Conservation (phyloP, 2,888 invertebrate species). For the Oxyteleia sp. region DNA sequence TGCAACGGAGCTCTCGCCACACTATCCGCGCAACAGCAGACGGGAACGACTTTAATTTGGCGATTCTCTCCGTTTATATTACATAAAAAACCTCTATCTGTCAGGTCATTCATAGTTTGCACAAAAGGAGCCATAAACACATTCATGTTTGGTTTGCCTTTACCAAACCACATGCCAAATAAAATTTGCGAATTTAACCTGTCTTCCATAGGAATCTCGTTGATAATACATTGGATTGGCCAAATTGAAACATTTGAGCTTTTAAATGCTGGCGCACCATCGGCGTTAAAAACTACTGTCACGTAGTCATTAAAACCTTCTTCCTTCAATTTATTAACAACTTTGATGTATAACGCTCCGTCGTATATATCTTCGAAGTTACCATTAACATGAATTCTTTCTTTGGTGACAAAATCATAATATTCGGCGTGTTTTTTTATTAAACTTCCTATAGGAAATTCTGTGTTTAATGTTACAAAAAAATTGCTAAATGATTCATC, state of each 20-base stretch:
- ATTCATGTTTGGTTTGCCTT: background rate
- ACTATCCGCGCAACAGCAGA: slow-evolving; percentile 8
- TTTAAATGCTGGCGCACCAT: background rate
- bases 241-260: background rate
- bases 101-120: background rate
- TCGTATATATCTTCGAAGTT: slow-evolving; percentile 2
- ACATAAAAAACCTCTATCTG: background rate
- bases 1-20: background rate
- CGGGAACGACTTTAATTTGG: background rate
- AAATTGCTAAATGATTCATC: background rate
- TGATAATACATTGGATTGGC: background rate
- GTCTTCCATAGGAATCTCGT: background rate
- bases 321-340: background rate
- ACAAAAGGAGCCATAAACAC: background rate
- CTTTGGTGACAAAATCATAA: slow-evolving; percentile 6
- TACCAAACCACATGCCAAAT: background rate
- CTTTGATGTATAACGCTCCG: background rate
- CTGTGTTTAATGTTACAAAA: background rate
- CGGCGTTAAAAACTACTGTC: background rate
- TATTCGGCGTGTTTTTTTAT: background rate
- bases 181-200: background rate
- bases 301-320: background rate
- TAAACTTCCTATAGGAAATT: background rate
- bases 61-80: background rate
- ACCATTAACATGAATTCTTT: background rate